A percentile compares a stretch with the other conserved stretches of the same genome.
Conservation (phyloP, 1,140 invertebrate genomes). For the Apis cerana region DNA sequence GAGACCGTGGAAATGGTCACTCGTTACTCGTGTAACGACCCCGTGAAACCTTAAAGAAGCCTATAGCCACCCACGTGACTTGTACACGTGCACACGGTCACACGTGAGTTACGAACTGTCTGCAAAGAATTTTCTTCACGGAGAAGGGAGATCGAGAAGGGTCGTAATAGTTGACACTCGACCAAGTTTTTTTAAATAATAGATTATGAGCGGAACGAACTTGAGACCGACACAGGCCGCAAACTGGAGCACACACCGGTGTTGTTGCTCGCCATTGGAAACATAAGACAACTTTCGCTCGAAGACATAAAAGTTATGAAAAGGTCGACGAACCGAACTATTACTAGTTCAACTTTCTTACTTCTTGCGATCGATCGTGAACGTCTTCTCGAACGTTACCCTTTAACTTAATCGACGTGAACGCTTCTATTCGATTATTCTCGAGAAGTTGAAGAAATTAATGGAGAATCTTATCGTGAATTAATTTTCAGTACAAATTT, state of each 20-base stretch:
- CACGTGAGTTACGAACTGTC: conserved; percentile 45
- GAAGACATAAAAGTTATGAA: conserved; percentile 16
- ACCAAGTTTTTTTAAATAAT: conserved; percentile 64
- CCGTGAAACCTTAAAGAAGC: conserved; percentile 42
- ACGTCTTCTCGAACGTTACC: neutral
- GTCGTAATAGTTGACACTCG: conserved; percentile 28
- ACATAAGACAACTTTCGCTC: conserved; percentile 6
- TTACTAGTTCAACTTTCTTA: neutral
- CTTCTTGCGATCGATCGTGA: neutral
- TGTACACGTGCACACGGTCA: conserved; percentile 46
- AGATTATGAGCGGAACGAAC: conserved; percentile 70
- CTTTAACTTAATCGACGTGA: neutral
- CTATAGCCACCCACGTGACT: conserved; percentile 54
- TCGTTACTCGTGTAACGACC: conserved; percentile 61
- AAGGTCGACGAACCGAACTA: conserved; percentile 46
- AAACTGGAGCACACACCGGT: conserved; percentile 56
- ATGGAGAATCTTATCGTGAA: too few relatives aligned
- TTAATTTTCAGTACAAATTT: neutral
- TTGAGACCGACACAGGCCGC: conserved; percentile 53
- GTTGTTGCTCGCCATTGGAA: conserved; percentile 20
- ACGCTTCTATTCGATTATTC: too few relatives aligned
- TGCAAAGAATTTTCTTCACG: conserved; percentile 8
- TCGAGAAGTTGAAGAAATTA: too few relatives aligned
- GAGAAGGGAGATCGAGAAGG: neutral
- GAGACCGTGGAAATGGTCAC: conserved; percentile 51